These are phyloP conservation scores for Sardina pilchardus DNA, from an alignment of 2,113 vertebrate genomes.

Conservation along the genomic window DNA sequence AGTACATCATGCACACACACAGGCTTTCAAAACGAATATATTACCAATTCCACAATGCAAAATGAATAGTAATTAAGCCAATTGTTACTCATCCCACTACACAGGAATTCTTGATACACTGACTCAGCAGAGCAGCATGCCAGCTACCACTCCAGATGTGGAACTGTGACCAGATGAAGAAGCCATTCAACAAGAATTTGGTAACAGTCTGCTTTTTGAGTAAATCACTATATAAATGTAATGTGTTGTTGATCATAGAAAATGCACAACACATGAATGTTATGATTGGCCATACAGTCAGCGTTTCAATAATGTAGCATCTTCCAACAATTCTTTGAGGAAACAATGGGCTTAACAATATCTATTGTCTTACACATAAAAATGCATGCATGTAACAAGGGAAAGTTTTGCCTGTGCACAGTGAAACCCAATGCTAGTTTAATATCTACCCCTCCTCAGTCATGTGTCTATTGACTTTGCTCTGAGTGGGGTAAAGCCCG, in stretches of 20 bases:
- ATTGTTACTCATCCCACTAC: neutral
- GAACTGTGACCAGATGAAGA: neutral
- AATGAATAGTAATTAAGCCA: neutral
- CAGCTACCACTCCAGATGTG: neutral
- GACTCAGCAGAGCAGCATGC: neutral
- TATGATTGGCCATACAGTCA: neutral
- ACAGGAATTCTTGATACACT: neutral
- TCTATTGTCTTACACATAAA: neutral
- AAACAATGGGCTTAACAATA: neutral
- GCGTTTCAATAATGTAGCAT: neutral
- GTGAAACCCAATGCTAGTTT: neutral
- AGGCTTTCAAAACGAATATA: neutral
- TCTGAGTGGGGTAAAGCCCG: neutral
- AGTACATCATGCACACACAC: neutral
- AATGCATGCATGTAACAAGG: neutral
- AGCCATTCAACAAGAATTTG: neutral
- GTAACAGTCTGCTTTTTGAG: neutral
- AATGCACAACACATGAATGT: neutral
- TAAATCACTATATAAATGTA: neutral
- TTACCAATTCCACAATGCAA: neutral
- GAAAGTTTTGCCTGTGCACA: neutral
- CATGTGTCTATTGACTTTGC: neutral
- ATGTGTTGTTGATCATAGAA: no score
- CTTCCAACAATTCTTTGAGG: neutral
- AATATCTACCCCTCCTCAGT: neutral